These are phyloP conservation scores for Echinarachnius parma DNA, from an alignment of 53 echinoderm and acorn worm species.

Conservation along the genomic window DNA sequence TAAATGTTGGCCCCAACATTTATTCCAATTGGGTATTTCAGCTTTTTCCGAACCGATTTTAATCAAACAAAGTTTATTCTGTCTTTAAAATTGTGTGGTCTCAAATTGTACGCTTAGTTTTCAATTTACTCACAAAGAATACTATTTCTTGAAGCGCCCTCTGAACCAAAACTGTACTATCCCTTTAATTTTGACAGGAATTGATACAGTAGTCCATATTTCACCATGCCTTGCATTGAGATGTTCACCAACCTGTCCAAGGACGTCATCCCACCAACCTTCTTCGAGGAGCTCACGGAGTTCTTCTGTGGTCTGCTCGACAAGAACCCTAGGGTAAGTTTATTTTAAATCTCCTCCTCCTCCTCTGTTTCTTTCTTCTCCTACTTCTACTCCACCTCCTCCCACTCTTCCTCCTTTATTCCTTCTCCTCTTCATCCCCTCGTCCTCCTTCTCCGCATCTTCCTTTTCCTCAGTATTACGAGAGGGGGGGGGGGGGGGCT, in stretches of 20 bases:
- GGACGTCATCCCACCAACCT: constrained; percentile 28
- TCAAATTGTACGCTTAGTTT: too few species aligned
- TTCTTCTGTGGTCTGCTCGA: constrained; percentile 52
- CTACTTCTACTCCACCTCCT: not conserved
- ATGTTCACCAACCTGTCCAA: constrained; percentile 46
- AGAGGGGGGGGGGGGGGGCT: too few species aligned
- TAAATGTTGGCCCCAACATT: too few species aligned
- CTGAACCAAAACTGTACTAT: too few species aligned
- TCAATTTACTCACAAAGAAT: too few species aligned
- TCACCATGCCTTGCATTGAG: constrained; percentile 57
- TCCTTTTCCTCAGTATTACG: not conserved
- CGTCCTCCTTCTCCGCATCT: not conserved
- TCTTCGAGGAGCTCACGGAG: constrained; percentile 45
- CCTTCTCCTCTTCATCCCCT: not conserved
- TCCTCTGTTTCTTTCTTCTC: not conserved
- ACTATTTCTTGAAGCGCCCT: too few species aligned
- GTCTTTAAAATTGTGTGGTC: too few species aligned
- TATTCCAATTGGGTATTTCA: too few species aligned
- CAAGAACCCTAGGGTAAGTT: constrained; percentile 50
- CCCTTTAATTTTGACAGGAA: too few species aligned
- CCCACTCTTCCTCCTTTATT: not conserved
- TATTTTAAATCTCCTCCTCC: not conserved
- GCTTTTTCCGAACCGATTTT: too few species aligned
- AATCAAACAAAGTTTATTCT: too few species aligned
- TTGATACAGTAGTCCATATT: not conserved